Evolutionary conservation across 2,797 vertebrate genomes (phyloP).

Genomic region (Rousettus madagascariensis): DNA sequence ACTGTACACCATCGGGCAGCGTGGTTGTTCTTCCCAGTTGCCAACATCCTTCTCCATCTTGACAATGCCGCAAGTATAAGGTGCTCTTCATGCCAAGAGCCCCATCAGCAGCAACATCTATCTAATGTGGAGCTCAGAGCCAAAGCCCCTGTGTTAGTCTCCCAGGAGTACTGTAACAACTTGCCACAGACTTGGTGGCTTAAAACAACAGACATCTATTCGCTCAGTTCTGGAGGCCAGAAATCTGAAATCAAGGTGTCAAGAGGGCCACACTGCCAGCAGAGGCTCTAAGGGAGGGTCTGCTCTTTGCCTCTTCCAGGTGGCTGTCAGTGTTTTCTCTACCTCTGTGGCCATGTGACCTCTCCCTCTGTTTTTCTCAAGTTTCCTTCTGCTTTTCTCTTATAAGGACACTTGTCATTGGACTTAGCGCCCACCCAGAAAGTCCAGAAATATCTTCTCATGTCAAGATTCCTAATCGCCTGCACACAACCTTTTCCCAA

Average conservation of each 20-base stretch:
- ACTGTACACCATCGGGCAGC: rapidly evolving
- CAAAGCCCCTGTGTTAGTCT: neutral
- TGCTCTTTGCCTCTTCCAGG: rapidly evolving
- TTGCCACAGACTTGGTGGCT: no score
- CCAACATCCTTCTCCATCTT: neutral
- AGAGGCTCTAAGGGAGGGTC: rapidly evolving
- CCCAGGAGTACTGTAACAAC: neutral
- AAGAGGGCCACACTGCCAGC: neutral
- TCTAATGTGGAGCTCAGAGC: rapidly evolving
- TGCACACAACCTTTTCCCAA: neutral
- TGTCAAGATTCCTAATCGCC: neutral
- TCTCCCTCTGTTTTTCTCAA: neutral
- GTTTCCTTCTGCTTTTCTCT: neutral
- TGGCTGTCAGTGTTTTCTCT: neutral
- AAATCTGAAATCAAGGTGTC: neutral
- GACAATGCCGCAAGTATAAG: neutral
- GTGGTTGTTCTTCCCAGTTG: neutral
- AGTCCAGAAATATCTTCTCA: neutral
- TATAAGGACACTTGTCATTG: neutral
- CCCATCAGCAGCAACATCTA: neutral
- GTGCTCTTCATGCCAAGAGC: neutral
- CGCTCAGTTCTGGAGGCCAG: neutral
- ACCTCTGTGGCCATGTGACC: rapidly evolving
- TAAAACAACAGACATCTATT: neutral
- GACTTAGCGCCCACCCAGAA: neutral